Conservation (phyloP, 1,140 invertebrate species). For the Atta texana region DNA sequence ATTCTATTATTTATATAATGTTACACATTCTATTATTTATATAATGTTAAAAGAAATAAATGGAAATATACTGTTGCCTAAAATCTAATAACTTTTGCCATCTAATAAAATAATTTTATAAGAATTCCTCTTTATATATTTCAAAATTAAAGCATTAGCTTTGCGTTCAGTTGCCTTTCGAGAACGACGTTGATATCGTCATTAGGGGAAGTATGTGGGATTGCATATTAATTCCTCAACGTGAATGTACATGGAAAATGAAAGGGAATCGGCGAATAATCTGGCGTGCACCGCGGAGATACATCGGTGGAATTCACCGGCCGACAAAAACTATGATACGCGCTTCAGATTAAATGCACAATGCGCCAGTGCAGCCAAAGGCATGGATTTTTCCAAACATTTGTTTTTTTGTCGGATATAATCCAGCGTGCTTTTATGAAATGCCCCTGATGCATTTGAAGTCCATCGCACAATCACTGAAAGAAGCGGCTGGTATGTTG, state of each 20-base stretch:
- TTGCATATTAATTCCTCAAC: conserved; percentile 68
- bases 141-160: conserved; percentile 44
- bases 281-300: conserved; percentile 16
- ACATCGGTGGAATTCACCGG: conserved; percentile 33
- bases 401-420: conserved; percentile 50
- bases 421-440: conserved; percentile 54
- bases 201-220: conserved; percentile 32
- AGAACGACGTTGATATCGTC: conserved; percentile 55
- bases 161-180: conserved; percentile 41
- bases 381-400: conserved; percentile 56
- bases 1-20: conserved; percentile 26
- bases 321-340: conserved; percentile 56
- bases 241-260: conserved; percentile 58
- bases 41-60: not conserved
- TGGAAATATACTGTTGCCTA: not conserved
- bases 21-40: conserved; percentile 16
- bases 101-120: not conserved
- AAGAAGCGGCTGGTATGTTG: conserved; percentile 26
- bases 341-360: conserved; percentile 61
- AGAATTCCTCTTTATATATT: not conserved
- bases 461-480: conserved; percentile 27
- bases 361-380: conserved; percentile 50
- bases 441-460: conserved; percentile 56
- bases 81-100: not conserved
- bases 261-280: conserved; percentile 67